Evolutionary conservation across 2,113 vertebrate species (phyloP).

Genomic region (Odocoileus hemionus): DNA sequence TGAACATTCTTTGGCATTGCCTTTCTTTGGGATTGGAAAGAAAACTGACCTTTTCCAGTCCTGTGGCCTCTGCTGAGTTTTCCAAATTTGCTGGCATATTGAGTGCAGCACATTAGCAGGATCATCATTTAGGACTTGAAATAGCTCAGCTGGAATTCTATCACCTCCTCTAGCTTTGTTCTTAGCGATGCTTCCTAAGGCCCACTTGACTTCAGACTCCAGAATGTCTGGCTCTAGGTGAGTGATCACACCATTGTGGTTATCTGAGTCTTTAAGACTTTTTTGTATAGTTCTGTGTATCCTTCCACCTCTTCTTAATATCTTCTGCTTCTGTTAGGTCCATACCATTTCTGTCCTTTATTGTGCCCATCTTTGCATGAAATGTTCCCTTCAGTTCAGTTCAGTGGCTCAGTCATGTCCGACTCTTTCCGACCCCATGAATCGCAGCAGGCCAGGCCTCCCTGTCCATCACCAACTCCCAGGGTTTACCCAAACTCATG

Average conservation of each 20-base stretch:
- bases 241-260: not conserved
- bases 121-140: not conserved
- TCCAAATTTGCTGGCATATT: not conserved
- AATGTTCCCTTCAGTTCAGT: not conserved
- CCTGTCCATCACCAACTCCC: too few species aligned
- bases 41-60: not conserved
- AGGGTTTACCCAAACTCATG: too few species aligned
- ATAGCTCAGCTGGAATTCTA: not conserved
- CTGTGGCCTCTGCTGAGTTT: not conserved
- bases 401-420: too few species aligned
- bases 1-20: not conserved
- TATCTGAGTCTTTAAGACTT: not conserved
- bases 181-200: not conserved
- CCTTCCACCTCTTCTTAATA: not conserved
- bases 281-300: not conserved
- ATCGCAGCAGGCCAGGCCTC: too few species aligned
- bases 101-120: not conserved
- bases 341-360: not conserved
- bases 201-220: not conserved
- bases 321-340: not conserved
- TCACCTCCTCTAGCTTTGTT: not conserved
- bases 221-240: not conserved
- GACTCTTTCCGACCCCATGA: too few species aligned
- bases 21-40: not conserved
- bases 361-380: not conserved